Base-by-base conservation (phyloP, 2,113 vertebrate species). In the Prunella fulvescens region DNA sequence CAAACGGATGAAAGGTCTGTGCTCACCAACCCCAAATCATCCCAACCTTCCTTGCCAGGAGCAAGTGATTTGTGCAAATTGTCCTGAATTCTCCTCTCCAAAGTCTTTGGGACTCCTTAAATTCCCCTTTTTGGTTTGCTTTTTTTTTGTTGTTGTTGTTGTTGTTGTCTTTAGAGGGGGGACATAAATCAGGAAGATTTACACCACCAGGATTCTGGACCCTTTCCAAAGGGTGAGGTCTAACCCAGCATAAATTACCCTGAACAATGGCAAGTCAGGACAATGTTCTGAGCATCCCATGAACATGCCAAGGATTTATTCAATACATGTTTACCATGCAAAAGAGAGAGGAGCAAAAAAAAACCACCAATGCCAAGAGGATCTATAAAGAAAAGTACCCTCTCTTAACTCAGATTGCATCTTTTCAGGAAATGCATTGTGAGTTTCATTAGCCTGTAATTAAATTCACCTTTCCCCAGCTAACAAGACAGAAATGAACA, bases 161-260 rank as follows among this genome's bases (percentile, higher is more conserved):
- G 37, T 22, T 22, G 31, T 47, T 4, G 6, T 7, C 18, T 44
- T 72, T 22, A 58, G 79, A 47, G 4, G 29, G 29, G 10, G 14
- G 51, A 66, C 23, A 83, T 79, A 78, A 94, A 84, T 93, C 69
- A 53, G 40, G 61, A 86, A 88, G 62, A 92, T 95, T 89, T 91
- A 90, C 44, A 88, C 64, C 69, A 79, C 60, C 65, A 87, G 25
- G 44, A 56, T 53, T 69, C 69, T 93, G 94, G 95, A 88, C 7
- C 6, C 24, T 51, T 79, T 96, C 95, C 93, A 95, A 74, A 90
- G 91, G 40, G 61, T 81, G 85, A 96, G 47, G 69, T 90, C 90
- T 94, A 88, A 88, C 56, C 31, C 86, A 56, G 92, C 88, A 95
- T 93, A 93, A 94, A 96, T 96, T 96, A 96, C 78, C 64, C 39